Conservation (phyloP, 2,888 invertebrate species). For the Epistrophella euchroma region DNA sequence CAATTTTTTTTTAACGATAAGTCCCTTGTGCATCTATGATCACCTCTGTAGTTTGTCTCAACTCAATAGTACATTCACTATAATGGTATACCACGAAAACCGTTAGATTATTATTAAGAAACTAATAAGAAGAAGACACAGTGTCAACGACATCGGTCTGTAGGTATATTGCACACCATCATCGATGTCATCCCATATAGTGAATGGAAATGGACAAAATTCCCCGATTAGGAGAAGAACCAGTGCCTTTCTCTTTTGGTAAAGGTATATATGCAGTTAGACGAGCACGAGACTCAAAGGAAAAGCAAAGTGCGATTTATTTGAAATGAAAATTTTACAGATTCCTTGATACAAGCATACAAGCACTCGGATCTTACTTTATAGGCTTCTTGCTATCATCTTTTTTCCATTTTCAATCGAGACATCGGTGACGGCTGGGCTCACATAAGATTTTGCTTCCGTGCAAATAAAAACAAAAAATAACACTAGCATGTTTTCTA, state of each 20-base stretch:
- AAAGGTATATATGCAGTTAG: not conserved
- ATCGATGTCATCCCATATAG: slow-evolving; percentile 57
- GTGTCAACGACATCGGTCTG: slow-evolving; percentile 43
- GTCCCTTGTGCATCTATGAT: slow-evolving; percentile 54
- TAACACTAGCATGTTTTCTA: slow-evolving; percentile 61
- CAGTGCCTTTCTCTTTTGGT: slow-evolving; percentile 68
- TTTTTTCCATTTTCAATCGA: slow-evolving; percentile 61
- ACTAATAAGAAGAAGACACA: slow-evolving; percentile 60
- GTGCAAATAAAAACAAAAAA: slow-evolving; percentile 70
- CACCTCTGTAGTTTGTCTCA: slow-evolving; percentile 7
- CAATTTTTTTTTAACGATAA: not conserved
- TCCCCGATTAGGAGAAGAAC: slow-evolving; percentile 39
- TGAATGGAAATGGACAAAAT: slow-evolving; percentile 62
- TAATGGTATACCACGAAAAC: slow-evolving; percentile 35
- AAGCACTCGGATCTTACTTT: slow-evolving; percentile 40
- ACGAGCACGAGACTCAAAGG: not conserved
- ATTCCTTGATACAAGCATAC: slow-evolving; percentile 58
- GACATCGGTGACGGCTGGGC: slow-evolving; percentile 28
- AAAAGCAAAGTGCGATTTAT: slow-evolving; percentile 62
- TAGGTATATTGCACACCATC: slow-evolving; percentile 11
- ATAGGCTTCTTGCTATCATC: slow-evolving; percentile 40
- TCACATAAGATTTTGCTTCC: slow-evolving; percentile 66
- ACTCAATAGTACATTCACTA: slow-evolving; percentile 59
- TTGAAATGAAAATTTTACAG: slow-evolving; percentile 68
- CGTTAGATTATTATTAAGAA: slow-evolving; percentile 36